Base-by-base conservation (phyloP, 2,888 invertebrate species). In the Euproctis similis region DNA sequence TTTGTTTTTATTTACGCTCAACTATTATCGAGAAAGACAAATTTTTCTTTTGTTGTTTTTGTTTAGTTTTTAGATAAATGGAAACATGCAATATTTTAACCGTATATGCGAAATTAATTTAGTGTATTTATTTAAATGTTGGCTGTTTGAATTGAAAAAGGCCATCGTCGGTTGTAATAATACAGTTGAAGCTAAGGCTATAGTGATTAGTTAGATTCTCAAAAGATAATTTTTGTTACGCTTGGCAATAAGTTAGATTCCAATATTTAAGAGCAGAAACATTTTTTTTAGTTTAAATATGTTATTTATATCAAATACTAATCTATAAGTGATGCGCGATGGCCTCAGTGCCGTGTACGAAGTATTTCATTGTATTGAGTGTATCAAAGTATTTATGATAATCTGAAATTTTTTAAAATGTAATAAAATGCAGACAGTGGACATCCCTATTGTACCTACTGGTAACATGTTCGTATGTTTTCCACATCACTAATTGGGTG, bases 161-260 rank as follows among this genome's bases (percentile, higher is more conserved):
- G 59, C 58, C 61, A 59, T 60, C 65, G 14, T 63, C 42, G 63
- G 58, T 67, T 65, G 53, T 68, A 63, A 58, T 39, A 47, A 52
- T 51, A 60, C 61, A 52, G 47, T 44, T 48, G 43, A 55, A 58
- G 59, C 60, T 62, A 73, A 69, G 66, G 65, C 67, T 68, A n/a
- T 74, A 76, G 78, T 78, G 76, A 77, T 77, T 71, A 48, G 49
- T 68, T 73, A 74, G 69, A 71, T 73, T 78, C 70, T 77, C 70
- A 73, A 65, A 64, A 55, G 51, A 61, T 69, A 70, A 63, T 62
- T 69, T 49, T 65, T 59, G 65, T 72, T 73, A 74, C 69, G 76
- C 72, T 78, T 76, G 55, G 63, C 70, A 61, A 58, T 74, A 72
- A 65, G 46, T 47, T 69, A 73, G 62, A 60, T 59, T 65, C 59